Base-by-base conservation (phyloP, 2,888 invertebrate genomes). In the Macropis europaea region DNA sequence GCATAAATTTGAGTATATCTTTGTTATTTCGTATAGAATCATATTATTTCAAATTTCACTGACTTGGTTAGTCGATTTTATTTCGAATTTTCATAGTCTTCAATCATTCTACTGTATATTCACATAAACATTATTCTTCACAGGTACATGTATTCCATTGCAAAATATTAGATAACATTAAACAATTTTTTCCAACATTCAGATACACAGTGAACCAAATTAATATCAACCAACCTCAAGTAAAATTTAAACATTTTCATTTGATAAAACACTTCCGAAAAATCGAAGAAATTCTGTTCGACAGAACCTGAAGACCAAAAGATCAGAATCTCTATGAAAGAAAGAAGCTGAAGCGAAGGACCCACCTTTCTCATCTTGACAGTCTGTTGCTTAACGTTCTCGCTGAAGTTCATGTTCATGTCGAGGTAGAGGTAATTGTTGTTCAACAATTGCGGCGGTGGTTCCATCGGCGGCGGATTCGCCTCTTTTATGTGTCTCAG, bases 401-500 rank as follows among this genome's bases (percentile, higher is more conserved):
- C 77, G 59, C 83, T 77, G 60, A 87, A 84, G 67, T 84, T 83
- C 71, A 85, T 87, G 52, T 86, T 86, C 26, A 86, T 59, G 67
- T 87, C 87, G 22, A 82, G 64, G 32, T 85, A 87, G 6, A 87
- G 76, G 26, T 85, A 77, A 77, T 86, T 87, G 47, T 84, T 85
- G 63, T 87, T 87, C 7, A 87, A 40, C 19, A 87, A 69, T 15
- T 82, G 80, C 1, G 86, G 80, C 2, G 84, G 86, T 43, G 86
- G 85, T 45, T 86, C 85, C 86, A 86, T 84, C 3, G 86, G 86
- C 2, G 84, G 83, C 40, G 84, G 85, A 72, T 86, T 84, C 7
- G 87, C 87, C 32, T 84, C 83, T 30, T 83, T 87, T 42, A 82
- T 86, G 60, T 87, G 87, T 59, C 85, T 85, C 67, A 85, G 57